Base-by-base conservation (phyloP, 2,113 vertebrate genomes). In the Amphilophus citrinellus region DNA sequence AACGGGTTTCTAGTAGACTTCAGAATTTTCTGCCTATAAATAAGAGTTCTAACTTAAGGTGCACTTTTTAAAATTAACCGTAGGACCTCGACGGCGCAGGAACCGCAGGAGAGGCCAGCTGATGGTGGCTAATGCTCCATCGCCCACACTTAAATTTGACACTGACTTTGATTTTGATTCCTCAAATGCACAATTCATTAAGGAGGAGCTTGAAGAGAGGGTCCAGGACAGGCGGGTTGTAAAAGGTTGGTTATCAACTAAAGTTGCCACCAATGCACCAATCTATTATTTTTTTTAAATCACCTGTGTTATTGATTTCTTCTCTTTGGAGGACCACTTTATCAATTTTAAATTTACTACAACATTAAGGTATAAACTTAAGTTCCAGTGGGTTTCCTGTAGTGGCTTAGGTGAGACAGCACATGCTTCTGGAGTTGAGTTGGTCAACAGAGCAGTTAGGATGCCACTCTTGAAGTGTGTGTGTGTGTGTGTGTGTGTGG, bases 161-260 rank as follows among this genome's bases (percentile, higher is more conserved):
- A 96, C 97, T 0, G 98, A 99, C 94, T 99, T 99, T 93, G 98
- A 99, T 90, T 99, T 99, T 93, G 98, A 98, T 95, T 98, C 95
- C 11, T 98, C 98, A 82, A 99, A 99, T 76, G 98, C 98, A 17
- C 97, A 98, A 83, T 99, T 99, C 92, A 97, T 97, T 88, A 97
- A 98, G 68, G 98, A 99, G 61, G 97, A 97, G 65, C 95, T 99
- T 58, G 97, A 97, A 91, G 96, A 96, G 86, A 97, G 98, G 87
- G 95, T 97, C 66, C 96, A 97, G 92, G 96, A 96, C 93, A 95
- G 96, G 80, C 92, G 96, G 4, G 96, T 94, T 60, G 91, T 96
- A 61, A 98, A 97, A 97, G 98, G 98, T 99, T 76, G 13, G 85
- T 88, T 77, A 32, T 81, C 6, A 17, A 7, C 24, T 71, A 10